Evolutionary conservation across 2,113 vertebrate species (phyloP), one percentile per base, ranked within the genome.

Genomic region (Phyllostomus discolor): DNA sequence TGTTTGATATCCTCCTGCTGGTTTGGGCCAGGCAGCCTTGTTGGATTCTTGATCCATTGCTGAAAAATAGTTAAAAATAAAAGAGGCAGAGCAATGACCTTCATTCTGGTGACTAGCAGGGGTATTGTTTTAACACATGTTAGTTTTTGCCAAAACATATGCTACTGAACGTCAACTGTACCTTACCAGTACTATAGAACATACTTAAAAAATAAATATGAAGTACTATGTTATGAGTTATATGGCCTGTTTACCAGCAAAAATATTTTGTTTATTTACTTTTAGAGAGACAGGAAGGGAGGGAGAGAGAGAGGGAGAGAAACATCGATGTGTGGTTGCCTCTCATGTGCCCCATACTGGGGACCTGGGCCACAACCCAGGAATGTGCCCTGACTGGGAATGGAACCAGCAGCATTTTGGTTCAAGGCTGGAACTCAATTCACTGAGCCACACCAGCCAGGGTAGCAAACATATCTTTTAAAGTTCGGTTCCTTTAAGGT

Each of bases 31-130:
- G 50, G 96, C 92, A 95, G 94, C 72, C 96, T 98, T 99, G 88
- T 97, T 97, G 83, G 97, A 97, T 98, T 98, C 98, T 97, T 99
- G 98, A 98, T 98, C 98, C 99, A 99, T 99, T 95, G 81, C 99
- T 99, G 88, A 22, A 92, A 67, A 46, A 96, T 8, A 85, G 0
- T 33, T 93, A 89, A 43, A 88, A 91, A 88, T 17, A 64, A 84
- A 89, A 46, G 50, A 91, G 9, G 4, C 7, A 82, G 0, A 88
- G 19, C 24, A 83, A 73, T 92, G 10, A 69, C 24, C 24, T 70
- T 93, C 48, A 86, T 31, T 95, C 22, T 88, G 22, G 57, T 12
- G 48, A 94, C 16, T 24, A 52, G 28, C 22, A 5, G 28, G 3
- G 35, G 41, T 46, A 79, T 2, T 50, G 7, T n/a, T 91, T 89